Conservation (phyloP, 2,888 invertebrate species). For the Temnothorax unifasciatus region DNA sequence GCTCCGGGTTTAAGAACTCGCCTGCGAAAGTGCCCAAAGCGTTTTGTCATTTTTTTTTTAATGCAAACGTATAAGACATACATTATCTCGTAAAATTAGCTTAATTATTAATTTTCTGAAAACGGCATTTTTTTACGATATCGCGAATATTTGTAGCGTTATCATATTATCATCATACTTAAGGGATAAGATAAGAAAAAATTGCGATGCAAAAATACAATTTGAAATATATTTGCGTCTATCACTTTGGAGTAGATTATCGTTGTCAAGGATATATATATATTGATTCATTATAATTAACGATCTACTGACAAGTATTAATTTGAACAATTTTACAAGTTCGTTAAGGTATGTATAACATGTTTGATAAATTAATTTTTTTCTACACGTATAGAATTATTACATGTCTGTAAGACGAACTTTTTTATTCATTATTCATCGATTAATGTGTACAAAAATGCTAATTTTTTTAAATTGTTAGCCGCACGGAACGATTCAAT, state of each 20-base stretch:
- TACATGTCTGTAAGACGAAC: background rate
- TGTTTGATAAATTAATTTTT: background rate
- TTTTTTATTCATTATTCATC: background rate
- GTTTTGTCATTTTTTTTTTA: conserved; percentile 15
- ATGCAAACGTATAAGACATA: conserved; percentile 10
- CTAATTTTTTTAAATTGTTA: conserved; percentile 3
- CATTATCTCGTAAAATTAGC: conserved; percentile 23
- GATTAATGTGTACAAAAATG: conserved; percentile 29
- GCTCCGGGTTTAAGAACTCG: conserved; percentile 12
- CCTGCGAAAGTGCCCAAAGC: conserved; percentile 4
- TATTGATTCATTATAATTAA: conserved; percentile 15
- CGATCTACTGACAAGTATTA: conserved; percentile 10
- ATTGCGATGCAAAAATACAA: conserved; percentile 35
- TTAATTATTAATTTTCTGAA: conserved; percentile 24
- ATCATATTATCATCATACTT: conserved; percentile 5
- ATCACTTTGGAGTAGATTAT: background rate
- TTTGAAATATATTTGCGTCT: conserved; percentile 1
- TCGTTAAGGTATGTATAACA: background rate
- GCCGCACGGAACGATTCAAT: background rate
- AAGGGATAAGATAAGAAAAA: conserved; percentile 23
- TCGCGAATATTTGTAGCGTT: conserved; percentile 6
- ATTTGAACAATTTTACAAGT: conserved; percentile 27
- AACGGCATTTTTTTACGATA: background rate
- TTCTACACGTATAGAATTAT: background rate
- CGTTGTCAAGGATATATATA: background rate